Percentiles rank a stretch among this genome's conserved stretches.
These are phyloP conservation scores for Lateolabrax maculatus DNA, from an alignment of 2,797 vertebrate genomes.

Conservation along the genomic window DNA sequence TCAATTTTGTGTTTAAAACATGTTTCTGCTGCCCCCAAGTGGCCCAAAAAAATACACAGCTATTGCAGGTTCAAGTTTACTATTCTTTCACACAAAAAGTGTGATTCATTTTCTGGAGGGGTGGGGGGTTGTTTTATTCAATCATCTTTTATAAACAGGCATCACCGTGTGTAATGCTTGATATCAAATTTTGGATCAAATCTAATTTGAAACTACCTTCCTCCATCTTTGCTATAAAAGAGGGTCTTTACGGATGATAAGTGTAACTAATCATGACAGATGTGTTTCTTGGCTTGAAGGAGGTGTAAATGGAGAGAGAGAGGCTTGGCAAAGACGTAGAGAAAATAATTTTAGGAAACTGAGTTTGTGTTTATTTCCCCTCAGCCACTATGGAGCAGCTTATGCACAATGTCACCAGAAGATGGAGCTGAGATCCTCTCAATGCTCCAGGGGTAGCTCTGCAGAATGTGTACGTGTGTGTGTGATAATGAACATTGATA, in stretches of 20 bases:
- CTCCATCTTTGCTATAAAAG: conserved; percentile 39
- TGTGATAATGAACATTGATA: conserved; percentile 11
- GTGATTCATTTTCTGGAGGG: neutral
- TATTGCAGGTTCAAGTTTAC: neutral
- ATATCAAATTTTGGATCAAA: conserved; percentile 48
- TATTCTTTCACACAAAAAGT: neutral
- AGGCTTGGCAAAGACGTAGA: conserved; percentile 68
- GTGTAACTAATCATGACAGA: conserved; percentile 77
- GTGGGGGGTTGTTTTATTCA: neutral
- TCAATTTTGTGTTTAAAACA: neutral
- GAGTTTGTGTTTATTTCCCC: conserved; percentile 64
- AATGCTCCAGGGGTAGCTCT: conserved; percentile 51
- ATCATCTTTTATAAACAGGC: conserved; percentile 23
- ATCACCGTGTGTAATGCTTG: conserved; percentile 9
- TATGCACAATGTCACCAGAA: conserved; percentile 70
- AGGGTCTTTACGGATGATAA: conserved; percentile 66
- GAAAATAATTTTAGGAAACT: conserved; percentile 72
- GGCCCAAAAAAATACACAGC: neutral
- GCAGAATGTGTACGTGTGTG: conserved; percentile 34
- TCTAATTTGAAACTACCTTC: conserved; percentile 44
- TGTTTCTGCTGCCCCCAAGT: neutral
- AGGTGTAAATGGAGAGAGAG: conserved; percentile 63
- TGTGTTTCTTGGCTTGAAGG: conserved; percentile 75
- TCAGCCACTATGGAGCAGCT: conserved; percentile 46
- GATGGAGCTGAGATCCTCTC: conserved; percentile 80